Evolutionary conservation across 2,888 invertebrate genomes (phyloP).

Genomic region (Galeruca laticollis): DNA sequence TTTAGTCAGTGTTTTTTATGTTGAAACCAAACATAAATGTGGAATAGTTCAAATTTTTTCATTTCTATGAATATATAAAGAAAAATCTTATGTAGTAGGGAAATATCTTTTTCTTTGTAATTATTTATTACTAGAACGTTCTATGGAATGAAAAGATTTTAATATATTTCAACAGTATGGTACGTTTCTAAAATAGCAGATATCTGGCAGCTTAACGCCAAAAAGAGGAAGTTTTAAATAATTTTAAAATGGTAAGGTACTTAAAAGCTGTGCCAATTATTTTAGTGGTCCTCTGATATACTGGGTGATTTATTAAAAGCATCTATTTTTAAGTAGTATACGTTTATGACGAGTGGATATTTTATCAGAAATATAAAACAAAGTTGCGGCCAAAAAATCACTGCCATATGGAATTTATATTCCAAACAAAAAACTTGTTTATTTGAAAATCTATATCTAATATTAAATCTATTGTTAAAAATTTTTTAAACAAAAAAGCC

Average conservation of each 20-base stretch:
- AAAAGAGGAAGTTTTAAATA: background rate
- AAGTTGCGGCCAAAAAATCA: background rate
- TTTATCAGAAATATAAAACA: background rate
- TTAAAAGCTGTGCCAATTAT: conserved; percentile 15
- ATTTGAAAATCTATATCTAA: background rate
- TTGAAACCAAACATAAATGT: background rate
- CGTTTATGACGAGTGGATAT: background rate
- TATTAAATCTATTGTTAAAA: too few species aligned
- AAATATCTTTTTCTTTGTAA: conserved; percentile 1
- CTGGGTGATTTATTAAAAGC: background rate
- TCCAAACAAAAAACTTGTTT: too few species aligned
- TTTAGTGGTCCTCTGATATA: background rate
- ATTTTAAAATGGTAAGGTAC: conserved; percentile 1
- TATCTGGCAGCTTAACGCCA: conserved; percentile 21
- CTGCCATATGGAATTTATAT: background rate
- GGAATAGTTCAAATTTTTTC: background rate
- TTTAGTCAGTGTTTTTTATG: conserved; percentile 11
- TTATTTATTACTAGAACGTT: background rate
- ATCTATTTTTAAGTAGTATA: background rate
- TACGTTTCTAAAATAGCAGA: conserved; percentile 20
- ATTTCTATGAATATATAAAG: background rate
- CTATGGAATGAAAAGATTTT: conserved; percentile 10
- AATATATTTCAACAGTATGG: conserved; percentile 4
- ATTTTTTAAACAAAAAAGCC: too few species aligned
- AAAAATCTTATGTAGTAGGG: background rate